Evolutionary conservation across 2,113 vertebrate species (phyloP).

Genomic region (Orthochromis malagaraziensis): DNA sequence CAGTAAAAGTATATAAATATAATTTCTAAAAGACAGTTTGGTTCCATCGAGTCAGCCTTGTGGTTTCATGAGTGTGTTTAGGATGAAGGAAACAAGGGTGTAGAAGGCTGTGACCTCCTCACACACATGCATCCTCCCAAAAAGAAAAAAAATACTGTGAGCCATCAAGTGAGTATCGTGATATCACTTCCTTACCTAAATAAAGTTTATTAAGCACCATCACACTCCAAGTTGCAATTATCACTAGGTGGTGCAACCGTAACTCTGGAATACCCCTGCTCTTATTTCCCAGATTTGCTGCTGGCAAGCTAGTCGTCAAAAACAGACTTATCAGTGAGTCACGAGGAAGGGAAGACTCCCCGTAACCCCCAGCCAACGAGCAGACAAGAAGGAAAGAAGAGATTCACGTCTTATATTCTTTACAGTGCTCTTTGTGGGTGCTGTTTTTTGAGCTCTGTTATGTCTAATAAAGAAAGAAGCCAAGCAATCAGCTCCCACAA

Average conservation of each 20-base stretch:
- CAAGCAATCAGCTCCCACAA: constrained; percentile 3
- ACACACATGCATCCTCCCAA: neutral
- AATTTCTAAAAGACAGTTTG: neutral
- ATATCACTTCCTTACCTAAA: constrained; percentile 34
- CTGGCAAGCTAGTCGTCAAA: constrained; percentile 16
- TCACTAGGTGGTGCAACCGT: constrained; percentile 24
- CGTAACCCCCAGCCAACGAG: constrained; percentile 13
- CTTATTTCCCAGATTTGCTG: constrained; percentile 32
- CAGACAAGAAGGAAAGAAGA: neutral
- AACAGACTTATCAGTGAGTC: constrained; percentile 50
- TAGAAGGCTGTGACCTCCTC: neutral
- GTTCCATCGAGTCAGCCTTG: neutral
- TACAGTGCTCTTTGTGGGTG: neutral
- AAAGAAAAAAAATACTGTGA: constrained; percentile 1
- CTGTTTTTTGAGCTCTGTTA: neutral
- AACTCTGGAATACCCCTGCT: constrained; percentile 50
- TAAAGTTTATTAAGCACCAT: constrained; percentile 12
- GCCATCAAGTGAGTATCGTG: constrained; percentile 3
- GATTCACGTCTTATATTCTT: neutral
- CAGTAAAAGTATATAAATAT: neutral
- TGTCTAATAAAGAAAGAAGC: constrained; percentile 11
- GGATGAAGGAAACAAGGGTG: constrained; percentile 20
- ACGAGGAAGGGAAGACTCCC: constrained; percentile 39
- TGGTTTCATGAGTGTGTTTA: neutral
- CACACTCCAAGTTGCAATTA: constrained; percentile 44